Evolutionary conservation across 2,797 vertebrate species (phyloP).

Genomic region (Rhinatrema bivittatum): DNA sequence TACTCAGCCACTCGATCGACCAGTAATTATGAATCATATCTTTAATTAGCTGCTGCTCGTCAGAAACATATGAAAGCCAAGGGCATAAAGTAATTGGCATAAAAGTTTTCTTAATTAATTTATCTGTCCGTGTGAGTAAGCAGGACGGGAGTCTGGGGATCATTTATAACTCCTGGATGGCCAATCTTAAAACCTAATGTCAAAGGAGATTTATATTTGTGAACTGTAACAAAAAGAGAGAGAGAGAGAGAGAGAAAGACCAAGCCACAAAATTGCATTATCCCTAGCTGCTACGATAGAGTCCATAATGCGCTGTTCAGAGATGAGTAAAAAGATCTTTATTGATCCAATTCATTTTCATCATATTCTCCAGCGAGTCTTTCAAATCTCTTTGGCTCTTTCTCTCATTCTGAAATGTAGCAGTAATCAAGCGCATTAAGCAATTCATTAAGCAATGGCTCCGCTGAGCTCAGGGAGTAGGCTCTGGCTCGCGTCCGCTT

Average conservation of each 20-base stretch:
- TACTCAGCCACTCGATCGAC: constrained; percentile 70
- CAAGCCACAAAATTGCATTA: constrained; percentile 66
- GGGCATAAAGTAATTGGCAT: constrained; percentile 88
- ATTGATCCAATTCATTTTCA: constrained; percentile 76
- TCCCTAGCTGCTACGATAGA: constrained; percentile 46
- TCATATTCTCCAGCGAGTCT: constrained; percentile 71
- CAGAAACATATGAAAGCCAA: constrained; percentile 82
- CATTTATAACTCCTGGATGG: constrained; percentile 80
- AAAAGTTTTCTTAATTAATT: constrained; percentile 92
- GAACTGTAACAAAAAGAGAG: constrained; percentile 63
- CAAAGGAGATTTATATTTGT: constrained; percentile 66
- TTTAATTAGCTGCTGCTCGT: constrained; percentile 83
- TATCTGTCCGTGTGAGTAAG: constrained; percentile 82
- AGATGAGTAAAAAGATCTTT: constrained; percentile 65
- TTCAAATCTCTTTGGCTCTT: constrained; percentile 70
- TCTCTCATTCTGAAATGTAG: constrained; percentile 66
- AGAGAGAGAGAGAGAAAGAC: constrained; percentile 53
- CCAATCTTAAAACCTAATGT: constrained; percentile 61
- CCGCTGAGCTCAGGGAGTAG: constrained; percentile 69
- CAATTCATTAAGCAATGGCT: constrained; percentile 77
- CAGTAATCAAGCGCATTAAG: constrained; percentile 78
- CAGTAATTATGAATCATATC: constrained; percentile 82
- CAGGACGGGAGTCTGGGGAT: constrained; percentile 76
- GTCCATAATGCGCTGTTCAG: constrained; percentile 49
- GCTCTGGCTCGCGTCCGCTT: constrained; percentile 67